Evolutionary conservation across 2,888 invertebrate species (phyloP).

Genomic region (Apantesis nais): DNA sequence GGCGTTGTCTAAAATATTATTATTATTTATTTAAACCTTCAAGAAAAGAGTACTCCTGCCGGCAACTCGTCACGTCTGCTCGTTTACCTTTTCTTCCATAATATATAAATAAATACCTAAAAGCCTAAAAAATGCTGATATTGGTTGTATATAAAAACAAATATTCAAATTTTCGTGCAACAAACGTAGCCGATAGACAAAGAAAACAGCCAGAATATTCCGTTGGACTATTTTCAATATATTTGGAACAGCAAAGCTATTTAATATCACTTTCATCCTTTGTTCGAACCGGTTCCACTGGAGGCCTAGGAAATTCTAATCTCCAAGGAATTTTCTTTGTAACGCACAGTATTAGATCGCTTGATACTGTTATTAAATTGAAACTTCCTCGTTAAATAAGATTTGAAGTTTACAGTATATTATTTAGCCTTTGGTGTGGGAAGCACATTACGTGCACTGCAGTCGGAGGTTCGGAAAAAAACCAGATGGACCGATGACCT

Average conservation of each 20-base stretch:
- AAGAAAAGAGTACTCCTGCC: too few relatives aligned
- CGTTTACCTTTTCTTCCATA: too few relatives aligned
- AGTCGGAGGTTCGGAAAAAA: too few relatives aligned
- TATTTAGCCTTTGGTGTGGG: too few relatives aligned
- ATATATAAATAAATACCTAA: neutral
- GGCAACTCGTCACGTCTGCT: too few relatives aligned
- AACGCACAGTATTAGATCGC: slow-evolving; percentile 5
- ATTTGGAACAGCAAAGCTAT: slow-evolving; percentile 19
- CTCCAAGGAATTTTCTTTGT: slow-evolving; percentile 34
- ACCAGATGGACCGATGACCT: too few relatives aligned
- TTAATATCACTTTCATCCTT: slow-evolving; percentile 22
- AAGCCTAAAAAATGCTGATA: neutral
- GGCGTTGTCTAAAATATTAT: too few relatives aligned
- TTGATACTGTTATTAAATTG: neutral
- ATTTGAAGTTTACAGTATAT: neutral
- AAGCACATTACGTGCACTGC: too few relatives aligned
- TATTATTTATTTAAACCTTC: too few relatives aligned
- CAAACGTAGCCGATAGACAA: neutral
- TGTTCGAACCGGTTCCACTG: slow-evolving; percentile 11
- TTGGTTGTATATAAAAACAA: neutral
- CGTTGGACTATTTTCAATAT: neutral
- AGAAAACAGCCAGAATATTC: neutral
- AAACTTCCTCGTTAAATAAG: neutral
- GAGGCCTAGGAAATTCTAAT: slow-evolving; percentile 38
- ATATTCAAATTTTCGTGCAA: neutral